These are phyloP conservation scores for Streptopelia turtur DNA, from an alignment of 2,797 vertebrate genomes.

Conservation along the genomic window DNA sequence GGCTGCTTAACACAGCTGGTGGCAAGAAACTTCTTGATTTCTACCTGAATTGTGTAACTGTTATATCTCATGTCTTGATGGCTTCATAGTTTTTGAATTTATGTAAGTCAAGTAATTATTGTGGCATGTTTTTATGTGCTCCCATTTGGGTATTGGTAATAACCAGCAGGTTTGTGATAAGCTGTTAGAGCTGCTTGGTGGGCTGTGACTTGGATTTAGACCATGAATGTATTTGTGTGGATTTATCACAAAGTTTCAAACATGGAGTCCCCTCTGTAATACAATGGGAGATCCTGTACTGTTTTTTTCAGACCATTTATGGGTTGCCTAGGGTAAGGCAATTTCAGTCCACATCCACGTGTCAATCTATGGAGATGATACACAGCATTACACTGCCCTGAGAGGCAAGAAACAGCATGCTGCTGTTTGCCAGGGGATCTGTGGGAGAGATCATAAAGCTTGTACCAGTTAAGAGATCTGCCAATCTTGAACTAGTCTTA, in stretches of 20 bases:
- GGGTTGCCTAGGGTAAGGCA: neutral
- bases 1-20: neutral
- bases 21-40: neutral
- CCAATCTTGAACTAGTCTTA: neutral
- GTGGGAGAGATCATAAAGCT: neutral
- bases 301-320: neutral
- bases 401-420: neutral
- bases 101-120: neutral
- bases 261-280: neutral
- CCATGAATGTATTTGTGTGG: neutral
- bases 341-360: fast-evolving
- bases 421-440: neutral
- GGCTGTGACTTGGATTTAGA: neutral
- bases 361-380: neutral
- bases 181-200: neutral
- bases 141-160: neutral
- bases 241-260: neutral
- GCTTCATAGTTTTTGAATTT: neutral
- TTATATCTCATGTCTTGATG: neutral
- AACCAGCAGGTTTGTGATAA: neutral
- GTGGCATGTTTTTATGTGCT: neutral
- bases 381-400: neutral
- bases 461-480: neutral
- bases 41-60: neutral
- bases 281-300: neutral